Conservation (phyloP, 2,888 invertebrate species). For the Lutraria lutraria region DNA sequence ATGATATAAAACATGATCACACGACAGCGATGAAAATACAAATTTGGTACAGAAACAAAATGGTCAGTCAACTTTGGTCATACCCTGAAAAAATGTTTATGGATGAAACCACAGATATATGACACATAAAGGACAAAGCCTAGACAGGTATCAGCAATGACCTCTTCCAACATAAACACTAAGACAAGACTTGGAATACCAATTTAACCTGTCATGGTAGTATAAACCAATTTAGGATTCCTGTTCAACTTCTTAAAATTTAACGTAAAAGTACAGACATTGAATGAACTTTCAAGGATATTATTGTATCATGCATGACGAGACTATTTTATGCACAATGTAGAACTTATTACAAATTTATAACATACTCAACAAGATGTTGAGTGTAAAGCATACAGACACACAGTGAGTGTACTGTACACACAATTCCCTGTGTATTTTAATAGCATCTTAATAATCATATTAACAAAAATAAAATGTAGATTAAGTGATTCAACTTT, state of each 20-base stretch:
- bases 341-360: neutral
- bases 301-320: neutral
- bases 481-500: no score
- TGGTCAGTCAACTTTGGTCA: no score
- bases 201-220: neutral
- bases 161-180: neutral
- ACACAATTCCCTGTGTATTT: no score
- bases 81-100: no score
- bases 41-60: no score
- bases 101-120: no score
- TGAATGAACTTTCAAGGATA: neutral
- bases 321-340: neutral
- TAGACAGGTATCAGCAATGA: neutral
- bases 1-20: neutral
- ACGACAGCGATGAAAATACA: no score
- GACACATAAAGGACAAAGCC: no score
- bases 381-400: neutral
- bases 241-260: neutral
- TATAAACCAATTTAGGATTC: neutral
- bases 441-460: no score
- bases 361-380: neutral
- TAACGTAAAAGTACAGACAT: neutral
- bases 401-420: neutral
- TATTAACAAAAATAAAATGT: no score
- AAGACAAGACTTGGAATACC: neutral